These are phyloP conservation scores for Coccyzus lansbergi DNA, from an alignment of 2,797 vertebrate genomes.

Conservation along the genomic window DNA sequence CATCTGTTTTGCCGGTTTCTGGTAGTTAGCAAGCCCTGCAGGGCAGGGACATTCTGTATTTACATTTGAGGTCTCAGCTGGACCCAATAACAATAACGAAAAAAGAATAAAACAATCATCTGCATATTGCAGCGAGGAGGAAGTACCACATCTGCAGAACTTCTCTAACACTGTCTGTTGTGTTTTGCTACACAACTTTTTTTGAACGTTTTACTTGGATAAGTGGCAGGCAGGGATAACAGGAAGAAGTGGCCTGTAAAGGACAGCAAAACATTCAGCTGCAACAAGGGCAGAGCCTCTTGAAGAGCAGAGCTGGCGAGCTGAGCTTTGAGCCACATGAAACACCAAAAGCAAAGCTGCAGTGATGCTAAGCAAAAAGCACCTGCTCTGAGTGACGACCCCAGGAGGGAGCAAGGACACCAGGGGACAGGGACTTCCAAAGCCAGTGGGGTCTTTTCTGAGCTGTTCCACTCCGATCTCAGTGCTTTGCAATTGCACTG, in stretches of 20 bases:
- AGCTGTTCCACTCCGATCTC: not conserved
- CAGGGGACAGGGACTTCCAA: not conserved
- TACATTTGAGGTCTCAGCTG: not conserved
- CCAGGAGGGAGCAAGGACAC: rapidly evolving
- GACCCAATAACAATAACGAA: not conserved
- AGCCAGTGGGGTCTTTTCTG: not conserved
- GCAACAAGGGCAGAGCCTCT: not conserved
- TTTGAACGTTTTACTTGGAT: not conserved
- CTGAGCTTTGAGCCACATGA: not conserved
- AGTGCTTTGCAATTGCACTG: not conserved
- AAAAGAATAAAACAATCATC: not conserved
- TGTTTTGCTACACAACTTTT: not conserved
- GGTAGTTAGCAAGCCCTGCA: not conserved
- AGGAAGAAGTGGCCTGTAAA: not conserved
- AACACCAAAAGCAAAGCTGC: not conserved
- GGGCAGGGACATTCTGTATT: not conserved
- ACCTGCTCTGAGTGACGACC: rapidly evolving
- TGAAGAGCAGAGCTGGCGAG: not conserved
- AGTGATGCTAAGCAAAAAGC: not conserved
- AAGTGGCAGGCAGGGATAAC: not conserved
- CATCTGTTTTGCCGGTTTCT: conserved; percentile 17
- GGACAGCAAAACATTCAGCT: not conserved
- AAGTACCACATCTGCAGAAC: not conserved
- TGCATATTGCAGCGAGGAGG: not conserved
- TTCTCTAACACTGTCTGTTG: not conserved